Evolutionary conservation across 2,888 invertebrate species (phyloP).

Genomic region (Drosophila nr. perissopoda): DNA sequence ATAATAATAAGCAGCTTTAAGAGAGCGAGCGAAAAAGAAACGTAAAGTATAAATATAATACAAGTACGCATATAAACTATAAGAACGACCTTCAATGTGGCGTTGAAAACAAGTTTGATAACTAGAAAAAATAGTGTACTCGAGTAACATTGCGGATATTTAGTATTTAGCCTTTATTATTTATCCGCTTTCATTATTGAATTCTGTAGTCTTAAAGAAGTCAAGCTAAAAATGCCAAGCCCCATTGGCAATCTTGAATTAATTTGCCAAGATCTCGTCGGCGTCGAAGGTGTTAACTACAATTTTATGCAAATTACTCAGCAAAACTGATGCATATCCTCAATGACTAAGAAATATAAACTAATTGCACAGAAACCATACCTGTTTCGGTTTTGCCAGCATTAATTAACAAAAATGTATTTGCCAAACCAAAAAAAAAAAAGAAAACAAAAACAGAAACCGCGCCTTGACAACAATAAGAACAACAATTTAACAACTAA

Average conservation of each 20-base stretch:
- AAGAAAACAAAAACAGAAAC: conserved; percentile 3
- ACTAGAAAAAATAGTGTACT: background rate
- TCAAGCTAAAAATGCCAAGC: conserved; percentile 11
- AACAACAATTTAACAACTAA: conserved; percentile 37
- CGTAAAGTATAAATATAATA: background rate
- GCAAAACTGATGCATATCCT: conserved; percentile 69
- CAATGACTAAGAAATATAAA: conserved; percentile 25
- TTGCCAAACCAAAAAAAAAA: conserved; percentile 13
- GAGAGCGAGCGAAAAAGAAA: background rate
- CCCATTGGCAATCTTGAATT: conserved; percentile 28
- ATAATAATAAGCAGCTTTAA: conserved; percentile 22
- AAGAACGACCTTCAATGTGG: conserved; percentile 1
- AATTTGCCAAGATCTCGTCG: conserved; percentile 22
- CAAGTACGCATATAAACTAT: background rate
- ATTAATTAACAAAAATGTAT: conserved; percentile 63
- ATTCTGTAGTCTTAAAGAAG: background rate
- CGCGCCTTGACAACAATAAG: conserved; percentile 39
- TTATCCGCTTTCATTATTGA: background rate
- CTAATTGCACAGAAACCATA: conserved; percentile 62
- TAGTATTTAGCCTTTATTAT: background rate
- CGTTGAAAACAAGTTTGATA: background rate
- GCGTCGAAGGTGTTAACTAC: conserved; percentile 70
- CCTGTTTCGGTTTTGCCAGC: conserved; percentile 28
- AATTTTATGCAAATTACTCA: conserved; percentile 71
- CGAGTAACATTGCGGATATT: conserved; percentile 3